A percentile compares a stretch with the other conserved stretches of the same genome.
These are phyloP conservation scores for Prionace glauca DNA, from an alignment of 2,797 vertebrate species.

Conservation along the genomic window DNA sequence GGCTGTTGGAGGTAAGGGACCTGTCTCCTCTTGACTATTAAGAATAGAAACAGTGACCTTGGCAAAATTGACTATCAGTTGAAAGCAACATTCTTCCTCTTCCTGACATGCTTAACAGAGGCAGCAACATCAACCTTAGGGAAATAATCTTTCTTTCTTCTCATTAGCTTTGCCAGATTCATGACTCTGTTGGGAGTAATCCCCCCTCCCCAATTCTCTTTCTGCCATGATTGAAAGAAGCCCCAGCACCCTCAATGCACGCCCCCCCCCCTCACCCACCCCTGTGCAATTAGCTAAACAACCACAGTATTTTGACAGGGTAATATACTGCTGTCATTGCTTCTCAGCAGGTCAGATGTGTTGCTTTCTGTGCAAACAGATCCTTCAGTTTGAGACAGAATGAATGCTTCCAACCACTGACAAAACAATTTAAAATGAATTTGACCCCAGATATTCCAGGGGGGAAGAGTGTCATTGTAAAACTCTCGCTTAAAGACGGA, in stretches of 20 bases:
- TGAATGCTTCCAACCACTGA: neutral
- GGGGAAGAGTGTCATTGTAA: neutral
- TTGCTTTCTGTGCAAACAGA: neutral
- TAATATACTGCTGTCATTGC: neutral
- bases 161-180: neutral
- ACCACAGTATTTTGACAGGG: neutral
- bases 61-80: neutral
- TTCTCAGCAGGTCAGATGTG: constrained; percentile 8
- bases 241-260: neutral
- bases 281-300: constrained; percentile 12
- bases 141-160: constrained; percentile 17
- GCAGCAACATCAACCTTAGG: neutral
- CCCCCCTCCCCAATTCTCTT: neutral
- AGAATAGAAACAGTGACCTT: neutral
- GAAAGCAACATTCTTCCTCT: neutral
- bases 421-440: neutral
- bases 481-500: too few relatives aligned
- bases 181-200: neutral
- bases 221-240: neutral
- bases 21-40: neutral
- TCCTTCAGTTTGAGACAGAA: neutral
- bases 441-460: neutral
- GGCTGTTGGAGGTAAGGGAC: neutral
- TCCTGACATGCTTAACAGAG: neutral
- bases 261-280: neutral